Evolutionary conservation across 2,888 invertebrate species (phyloP).

Genomic region (Dendrolimus houi): DNA sequence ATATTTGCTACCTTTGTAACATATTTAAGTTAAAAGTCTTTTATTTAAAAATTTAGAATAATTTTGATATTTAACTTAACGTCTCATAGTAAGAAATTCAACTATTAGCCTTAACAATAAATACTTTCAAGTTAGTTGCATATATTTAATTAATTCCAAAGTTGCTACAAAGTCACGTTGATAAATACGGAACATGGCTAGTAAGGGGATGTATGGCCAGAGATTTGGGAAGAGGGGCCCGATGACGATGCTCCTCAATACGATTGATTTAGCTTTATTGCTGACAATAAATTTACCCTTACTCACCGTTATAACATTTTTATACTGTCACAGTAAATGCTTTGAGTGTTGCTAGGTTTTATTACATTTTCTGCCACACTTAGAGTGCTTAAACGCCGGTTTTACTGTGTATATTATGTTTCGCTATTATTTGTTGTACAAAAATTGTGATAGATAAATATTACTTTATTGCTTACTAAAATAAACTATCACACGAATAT

Average conservation of each 20-base stretch:
- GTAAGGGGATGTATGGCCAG: constrained; percentile 27
- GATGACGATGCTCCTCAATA: constrained; percentile 39
- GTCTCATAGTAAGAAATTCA: too few species aligned
- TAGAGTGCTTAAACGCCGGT: constrained; percentile 8
- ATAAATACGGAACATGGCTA: constrained; percentile 35
- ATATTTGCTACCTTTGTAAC: too few species aligned
- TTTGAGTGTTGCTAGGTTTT: constrained; percentile 2
- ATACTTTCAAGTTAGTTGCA: too few species aligned
- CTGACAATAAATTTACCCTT: constrained; percentile 51
- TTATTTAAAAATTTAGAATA: too few species aligned
- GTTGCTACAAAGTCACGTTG: constrained; percentile 17
- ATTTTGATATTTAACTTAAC: too few species aligned
- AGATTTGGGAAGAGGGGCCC: constrained; percentile 42
- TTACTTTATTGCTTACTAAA: too few species aligned
- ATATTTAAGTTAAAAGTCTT: too few species aligned
- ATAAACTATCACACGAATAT: too few species aligned
- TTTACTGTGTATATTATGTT: too few species aligned
- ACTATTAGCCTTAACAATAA: too few species aligned
- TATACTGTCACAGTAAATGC: not conserved
- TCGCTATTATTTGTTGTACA: too few species aligned
- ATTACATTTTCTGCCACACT: constrained; percentile 12
- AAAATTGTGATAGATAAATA: too few species aligned
- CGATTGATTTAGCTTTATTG: constrained; percentile 67
- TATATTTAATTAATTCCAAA: not conserved
- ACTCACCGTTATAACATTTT: constrained; percentile 9